Base-by-base conservation (phyloP, 2,113 vertebrate genomes). In the Callionymus lyra region DNA sequence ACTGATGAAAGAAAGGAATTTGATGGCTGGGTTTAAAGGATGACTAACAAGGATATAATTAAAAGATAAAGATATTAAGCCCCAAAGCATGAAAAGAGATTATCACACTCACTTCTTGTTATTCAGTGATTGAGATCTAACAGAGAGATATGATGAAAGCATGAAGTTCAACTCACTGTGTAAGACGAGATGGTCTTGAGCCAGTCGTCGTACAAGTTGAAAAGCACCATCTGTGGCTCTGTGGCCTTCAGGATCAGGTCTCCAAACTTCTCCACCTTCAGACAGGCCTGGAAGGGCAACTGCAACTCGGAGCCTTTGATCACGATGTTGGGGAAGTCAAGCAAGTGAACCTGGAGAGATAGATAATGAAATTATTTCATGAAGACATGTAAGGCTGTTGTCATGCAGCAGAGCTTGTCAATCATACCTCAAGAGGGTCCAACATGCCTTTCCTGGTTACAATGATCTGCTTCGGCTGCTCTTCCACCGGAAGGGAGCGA, bases 131-230 rank as follows among this genome's bases (percentile, higher is more conserved):
- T n/a, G n/a, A n/a, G n/a, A n/a, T n/a, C n/a, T n/a, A n/a, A n/a
- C n/a, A n/a, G n/a, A n/a, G n/a, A n/a, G n/a, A n/a, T n/a, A n/a
- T n/a, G n/a, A n/a, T n/a, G n/a, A n/a, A n/a, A n/a, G n/a, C 21
- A 27, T 27, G 21, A 27, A 19, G 16, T 2, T 9, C 27, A 34
- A 74, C 77, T 82, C 70, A 99, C 96, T 46, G 96, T 99, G 76
- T 99, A 98, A 18, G 94, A 99, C 6, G 96, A 99, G 68, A 99
- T 99, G 32, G 96, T 99, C 88, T 98, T 98, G 53, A 98, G 87
- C 96, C 96, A 99, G 82, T 99, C 96, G 6, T 99, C 96, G 0
- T 99, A 99, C 14, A 99, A 89, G 64, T 99, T 99, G 84, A 99
- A 99, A 19, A 99, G 88, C 56, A 99, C 96, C 96, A 99, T 99